Base-by-base conservation (phyloP, 2,113 vertebrate genomes). In the Lichenostomus cassidix region DNA sequence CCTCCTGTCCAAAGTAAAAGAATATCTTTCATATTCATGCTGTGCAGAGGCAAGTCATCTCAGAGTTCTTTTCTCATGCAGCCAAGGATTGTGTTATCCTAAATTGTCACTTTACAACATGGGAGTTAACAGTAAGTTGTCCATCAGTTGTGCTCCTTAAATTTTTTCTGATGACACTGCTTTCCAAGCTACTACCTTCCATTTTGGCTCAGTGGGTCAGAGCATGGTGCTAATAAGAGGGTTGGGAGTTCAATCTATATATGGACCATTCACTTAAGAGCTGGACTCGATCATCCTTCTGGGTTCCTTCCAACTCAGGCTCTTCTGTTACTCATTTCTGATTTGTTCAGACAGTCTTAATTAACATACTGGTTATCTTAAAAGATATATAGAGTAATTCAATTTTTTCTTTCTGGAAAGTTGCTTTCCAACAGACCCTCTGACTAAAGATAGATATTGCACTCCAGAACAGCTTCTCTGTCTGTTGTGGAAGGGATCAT, bases 281-380 rank as follows among this genome's bases (percentile, higher is more conserved):
- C 21, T 53, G 47, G 31, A 60, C 20, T 24, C 0, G 0, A 16
- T 60, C 10, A 42, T 44, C 12, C 31, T 62, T 42, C 19, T 60
- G 25, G 25, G 12, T 52, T 12, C 25, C 21, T 71, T 62, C 25
- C 67, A 37, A 11, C 25, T 31, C 39, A 21, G 10, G 33, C 12
- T 37, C 21, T 53, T 62, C 67, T 52, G 37, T 60, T 20, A 35
- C 35, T 35, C 2, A 13, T 42, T 83, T 35, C 25, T 35, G 25
- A 53, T 53, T 67, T 85, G 11, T 63, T 85, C 49, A 49, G 21
- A 27, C 11, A 42, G 15, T 49, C n/a, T 22, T 49, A 53, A 47
- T 68, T 85, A 58, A 3, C 4, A 6, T 33, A 10, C 33, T 50
- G 4, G 0, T 44, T 82, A 18, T 21, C 44, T 74, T 42, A 64